Evolutionary conservation across 1,140 invertebrate species (phyloP).

Genomic region (Phymorhynchus buccinoides): DNA sequence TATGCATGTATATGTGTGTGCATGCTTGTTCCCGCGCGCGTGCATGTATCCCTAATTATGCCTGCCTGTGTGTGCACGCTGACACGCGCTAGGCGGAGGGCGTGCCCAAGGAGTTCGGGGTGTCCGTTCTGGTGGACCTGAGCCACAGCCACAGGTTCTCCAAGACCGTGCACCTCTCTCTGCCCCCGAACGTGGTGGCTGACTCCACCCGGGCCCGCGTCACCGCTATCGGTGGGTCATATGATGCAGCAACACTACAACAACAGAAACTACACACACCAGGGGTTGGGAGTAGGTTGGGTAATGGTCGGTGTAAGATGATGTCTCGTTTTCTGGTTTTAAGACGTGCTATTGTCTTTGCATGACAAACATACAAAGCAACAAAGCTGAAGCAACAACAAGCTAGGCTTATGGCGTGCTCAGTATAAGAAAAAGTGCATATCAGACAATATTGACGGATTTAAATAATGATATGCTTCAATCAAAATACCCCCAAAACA

Average conservation of each 20-base stretch:
- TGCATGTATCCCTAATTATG: no score
- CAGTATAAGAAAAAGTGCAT: no score
- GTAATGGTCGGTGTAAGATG: not conserved
- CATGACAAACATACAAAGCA: no score
- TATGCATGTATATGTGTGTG: not conserved
- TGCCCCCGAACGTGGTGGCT: slow-evolving; percentile 61
- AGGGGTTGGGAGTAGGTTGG: no score
- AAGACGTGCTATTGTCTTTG: no score
- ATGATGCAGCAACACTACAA: not conserved
- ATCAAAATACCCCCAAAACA: no score
- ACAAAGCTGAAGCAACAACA: no score
- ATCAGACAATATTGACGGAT: no score
- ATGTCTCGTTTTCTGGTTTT: not conserved
- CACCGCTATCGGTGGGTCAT: not conserved
- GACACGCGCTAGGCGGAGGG: no score
- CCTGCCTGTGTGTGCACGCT: slow-evolving; percentile 67
- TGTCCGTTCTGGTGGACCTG: slow-evolving; percentile 84
- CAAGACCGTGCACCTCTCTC: slow-evolving; percentile 58
- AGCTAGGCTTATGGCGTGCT: no score
- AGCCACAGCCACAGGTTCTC: slow-evolving; percentile 76
- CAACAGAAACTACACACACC: no score
- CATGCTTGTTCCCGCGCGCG: not conserved
- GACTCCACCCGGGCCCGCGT: slow-evolving; percentile 60
- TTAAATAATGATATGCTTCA: no score
- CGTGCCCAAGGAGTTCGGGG: slow-evolving; percentile 83